Evolutionary conservation across 2,797 vertebrate genomes (phyloP), one percentile per base, ranked within the genome.

Genomic region (Scomberomorus guttatus): DNA sequence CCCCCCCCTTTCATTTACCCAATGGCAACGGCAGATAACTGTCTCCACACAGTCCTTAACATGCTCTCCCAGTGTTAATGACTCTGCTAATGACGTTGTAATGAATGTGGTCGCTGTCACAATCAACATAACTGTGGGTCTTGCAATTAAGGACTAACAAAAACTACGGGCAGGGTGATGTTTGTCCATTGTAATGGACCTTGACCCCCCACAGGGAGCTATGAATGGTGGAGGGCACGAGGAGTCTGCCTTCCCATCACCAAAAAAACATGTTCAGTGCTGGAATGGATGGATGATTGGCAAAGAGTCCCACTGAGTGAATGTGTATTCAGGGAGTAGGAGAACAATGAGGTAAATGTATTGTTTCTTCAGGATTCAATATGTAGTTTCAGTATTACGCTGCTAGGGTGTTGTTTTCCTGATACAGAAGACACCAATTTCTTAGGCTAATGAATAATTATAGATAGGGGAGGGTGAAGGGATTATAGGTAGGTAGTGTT

Each of bases 111-210:
- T 74, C 61, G 74, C 77, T 70, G 82, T 77, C 75, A 83, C 85
- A 93, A 91, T 89, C 88, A 92, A 93, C 90, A 87, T 63, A 61
- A 56, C 70, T 65, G 75, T 75, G 69, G 73, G 73, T 83, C 72
- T 72, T 51, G 73, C 77, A 93, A 89, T 91, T 86, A 89, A 72
- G 55, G 68, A 50, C 79, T 32, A 88, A 84, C 77, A 86, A 87
- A 89, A 70, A 84, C 88, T 89, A 81, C 39, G 63, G 88, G 79
- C 85, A 77, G 81, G 85, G 84, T 85, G 84, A 89, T 50, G 72
- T 85, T 73, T 80, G 64, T 46, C 84, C 82, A 93, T 93, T 93
- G 87, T 92, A 85, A 91, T 90, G 90, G 81, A 87, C 87, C 89
- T 86, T 73, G 65, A 84, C 85, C 85, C 85, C 90, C 90, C 55